Evolutionary conservation across 2,797 vertebrate genomes (phyloP), one percentile per base, ranked within the genome.

Genomic region (Dryobates pubescens): DNA sequence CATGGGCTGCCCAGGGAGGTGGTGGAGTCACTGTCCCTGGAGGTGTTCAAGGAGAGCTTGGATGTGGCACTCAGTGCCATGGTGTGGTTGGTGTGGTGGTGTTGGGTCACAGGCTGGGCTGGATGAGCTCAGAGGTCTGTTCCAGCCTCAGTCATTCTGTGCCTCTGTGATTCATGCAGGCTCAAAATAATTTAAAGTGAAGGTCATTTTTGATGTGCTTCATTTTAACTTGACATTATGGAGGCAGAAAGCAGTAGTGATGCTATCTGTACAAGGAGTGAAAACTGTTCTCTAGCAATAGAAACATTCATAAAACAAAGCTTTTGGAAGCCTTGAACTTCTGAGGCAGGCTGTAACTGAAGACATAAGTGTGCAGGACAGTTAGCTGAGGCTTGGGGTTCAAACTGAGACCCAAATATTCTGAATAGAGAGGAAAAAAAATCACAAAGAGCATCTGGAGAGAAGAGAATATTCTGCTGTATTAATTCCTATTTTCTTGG

Each of bases 131-230:
- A 22, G 47, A 49, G 47, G 19, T 49, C 47, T 49, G 4, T 49
- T 49, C 18, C 47, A 49, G 20, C 19, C 47, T 19, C 20, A 49
- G 19, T 18, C 5, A 49, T 49, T 18, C 19, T 49, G 20, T 49
- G 47, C 18, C 20, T 49, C 47, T 49, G 20, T 49, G 47, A 49
- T 49, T 87, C 89, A 56, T 56, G 7, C 6, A 8, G 7, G 83
- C 30, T 84, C 64, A 91, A 78, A 75, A 61, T 73, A 41, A 65
- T 80, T 76, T 72, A 58, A 51, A 83, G 75, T 65, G 14, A 71
- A 85, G 29, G n/a, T 78, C 7, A 88, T 75, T 94, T 89, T 30
- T 65, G 94, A 65, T 69, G 7, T 75, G 10, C 72, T 91, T 70
- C n/a, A 16, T 72, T 38, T 70, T 53, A 70, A 63, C 47, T 86